Evolutionary conservation across 2,113 vertebrate species (phyloP).

Genomic region (Lonchura striata): DNA sequence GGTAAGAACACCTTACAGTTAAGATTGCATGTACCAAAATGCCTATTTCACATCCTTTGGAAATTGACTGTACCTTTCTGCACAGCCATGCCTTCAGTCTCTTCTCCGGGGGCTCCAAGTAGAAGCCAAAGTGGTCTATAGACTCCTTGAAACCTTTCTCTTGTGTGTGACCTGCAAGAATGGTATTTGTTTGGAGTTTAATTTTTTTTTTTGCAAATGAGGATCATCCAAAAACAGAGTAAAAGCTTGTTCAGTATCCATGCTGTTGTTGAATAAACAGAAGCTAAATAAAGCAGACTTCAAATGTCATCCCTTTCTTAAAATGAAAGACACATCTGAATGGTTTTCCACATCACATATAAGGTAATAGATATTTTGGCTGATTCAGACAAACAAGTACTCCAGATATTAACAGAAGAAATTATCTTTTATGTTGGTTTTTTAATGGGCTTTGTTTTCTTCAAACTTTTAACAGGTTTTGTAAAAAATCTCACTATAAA

Average conservation of each 20-base stretch:
- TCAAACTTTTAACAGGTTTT: not conserved
- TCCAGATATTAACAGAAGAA: not conserved
- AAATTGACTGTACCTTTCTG: not conserved
- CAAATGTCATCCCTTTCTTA: not conserved
- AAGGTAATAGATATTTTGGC: not conserved
- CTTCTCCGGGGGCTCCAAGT: not conserved
- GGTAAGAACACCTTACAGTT: not conserved
- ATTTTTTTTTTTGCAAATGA: not conserved
- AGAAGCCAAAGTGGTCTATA: not conserved
- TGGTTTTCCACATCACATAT: not conserved
- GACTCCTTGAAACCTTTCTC: not conserved
- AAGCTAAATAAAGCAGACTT: not conserved
- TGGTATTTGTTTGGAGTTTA: not conserved
- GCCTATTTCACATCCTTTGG: not conserved
- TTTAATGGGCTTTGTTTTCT: not conserved
- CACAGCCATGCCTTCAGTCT: not conserved
- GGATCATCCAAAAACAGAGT: not conserved
- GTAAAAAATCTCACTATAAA: not conserved
- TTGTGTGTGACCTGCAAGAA: not conserved
- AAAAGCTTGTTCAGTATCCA: not conserved
- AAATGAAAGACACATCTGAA: not conserved
- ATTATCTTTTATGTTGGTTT: not conserved
- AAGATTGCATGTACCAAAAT: not conserved
- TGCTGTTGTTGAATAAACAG: not conserved
- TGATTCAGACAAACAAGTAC: not conserved